A percentile compares a stretch with the other conserved stretches of the same genome.
phyloP scores from a whole-genome alignment of 2,113 vertebrate species.

The Microcebus jonahi region DNA sequence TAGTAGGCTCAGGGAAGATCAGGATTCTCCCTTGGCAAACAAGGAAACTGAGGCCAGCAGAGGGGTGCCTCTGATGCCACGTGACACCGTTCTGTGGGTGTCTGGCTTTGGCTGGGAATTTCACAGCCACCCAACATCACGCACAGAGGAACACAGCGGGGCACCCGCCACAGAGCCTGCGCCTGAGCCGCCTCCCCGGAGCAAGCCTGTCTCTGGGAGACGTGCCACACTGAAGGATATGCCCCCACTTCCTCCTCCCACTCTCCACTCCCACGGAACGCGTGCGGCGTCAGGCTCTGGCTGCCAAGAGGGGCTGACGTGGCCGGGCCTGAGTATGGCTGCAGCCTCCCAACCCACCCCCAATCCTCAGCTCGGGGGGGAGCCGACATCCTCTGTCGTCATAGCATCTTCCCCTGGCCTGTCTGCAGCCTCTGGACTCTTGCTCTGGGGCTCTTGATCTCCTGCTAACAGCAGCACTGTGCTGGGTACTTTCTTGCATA shows the following conservation, averaged over 20 bases:
- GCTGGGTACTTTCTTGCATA: rapidly evolving
- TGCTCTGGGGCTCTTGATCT: background rate
- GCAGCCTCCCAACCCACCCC: background rate
- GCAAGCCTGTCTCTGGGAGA: background rate
- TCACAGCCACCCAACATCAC: background rate
- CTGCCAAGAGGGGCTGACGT: background rate
- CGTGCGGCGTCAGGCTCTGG: background rate
- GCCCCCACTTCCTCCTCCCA: background rate
- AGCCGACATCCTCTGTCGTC: background rate
- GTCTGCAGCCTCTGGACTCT: background rate
- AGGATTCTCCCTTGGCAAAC: background rate
- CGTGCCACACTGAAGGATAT: background rate
- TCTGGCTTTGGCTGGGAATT: background rate
- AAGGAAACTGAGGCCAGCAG: background rate
- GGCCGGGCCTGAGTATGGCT: background rate
- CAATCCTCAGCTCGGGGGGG: background rate
- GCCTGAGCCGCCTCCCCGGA: background rate
- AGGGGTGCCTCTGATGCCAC: background rate
- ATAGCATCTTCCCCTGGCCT: background rate
- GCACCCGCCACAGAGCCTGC: no score
- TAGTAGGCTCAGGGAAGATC: background rate
- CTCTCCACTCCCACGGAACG: background rate
- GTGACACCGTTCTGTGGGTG: background rate
- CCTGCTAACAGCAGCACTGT: background rate
- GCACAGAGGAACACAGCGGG: rapidly evolving